Evolutionary conservation across 2,797 vertebrate genomes (phyloP).

Genomic region (Amblyopsis hoosieri): DNA sequence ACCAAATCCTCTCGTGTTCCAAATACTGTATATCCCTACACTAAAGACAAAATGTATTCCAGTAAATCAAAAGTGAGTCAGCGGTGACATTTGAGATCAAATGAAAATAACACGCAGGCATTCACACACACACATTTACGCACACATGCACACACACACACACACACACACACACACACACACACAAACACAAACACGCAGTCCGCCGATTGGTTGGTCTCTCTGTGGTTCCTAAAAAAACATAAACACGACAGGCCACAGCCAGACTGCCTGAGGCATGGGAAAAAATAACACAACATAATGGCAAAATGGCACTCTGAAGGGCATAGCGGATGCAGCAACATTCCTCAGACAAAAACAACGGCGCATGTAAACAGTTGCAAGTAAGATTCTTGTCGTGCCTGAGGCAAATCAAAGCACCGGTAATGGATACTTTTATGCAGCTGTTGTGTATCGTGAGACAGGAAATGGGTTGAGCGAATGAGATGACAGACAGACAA

Average conservation of each 20-base stretch:
- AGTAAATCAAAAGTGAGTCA: conserved; percentile 1
- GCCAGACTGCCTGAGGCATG: conserved; percentile 7
- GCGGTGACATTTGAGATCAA: neutral
- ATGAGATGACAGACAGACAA: neutral
- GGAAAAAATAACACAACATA: neutral
- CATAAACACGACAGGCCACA: conserved; percentile 4
- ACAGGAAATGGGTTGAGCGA: neutral
- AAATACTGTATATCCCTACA: neutral
- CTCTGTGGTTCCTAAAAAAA: conserved; percentile 6
- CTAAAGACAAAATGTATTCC: neutral
- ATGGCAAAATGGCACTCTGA: neutral
- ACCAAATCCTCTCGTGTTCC: conserved; percentile 20
- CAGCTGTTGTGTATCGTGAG: conserved; percentile 7
- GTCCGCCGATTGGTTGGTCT: conserved; percentile 4
- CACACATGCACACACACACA: conserved; percentile 14
- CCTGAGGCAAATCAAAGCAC: neutral
- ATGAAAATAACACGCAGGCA: neutral
- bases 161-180: conserved; percentile 9
- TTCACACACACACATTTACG: conserved; percentile 1
- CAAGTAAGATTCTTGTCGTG: neutral
- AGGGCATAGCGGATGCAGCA: neutral
- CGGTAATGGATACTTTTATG: neutral
- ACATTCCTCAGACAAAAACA: neutral
- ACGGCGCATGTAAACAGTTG: neutral
- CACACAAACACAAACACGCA: conserved; percentile 5